Base-by-base conservation (phyloP, 2,797 vertebrate genomes). In the Girardinus metallicus region DNA sequence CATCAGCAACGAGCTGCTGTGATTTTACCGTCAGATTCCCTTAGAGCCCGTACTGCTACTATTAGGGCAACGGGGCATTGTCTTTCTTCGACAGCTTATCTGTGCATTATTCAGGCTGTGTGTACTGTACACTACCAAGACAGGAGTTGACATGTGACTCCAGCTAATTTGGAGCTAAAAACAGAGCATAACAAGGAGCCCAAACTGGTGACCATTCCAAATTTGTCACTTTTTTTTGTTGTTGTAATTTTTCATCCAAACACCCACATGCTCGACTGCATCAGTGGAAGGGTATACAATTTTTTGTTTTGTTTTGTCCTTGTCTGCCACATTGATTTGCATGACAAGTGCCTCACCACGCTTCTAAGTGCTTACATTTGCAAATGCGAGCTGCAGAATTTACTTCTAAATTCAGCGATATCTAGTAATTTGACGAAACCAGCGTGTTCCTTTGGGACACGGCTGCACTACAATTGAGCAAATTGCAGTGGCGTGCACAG, bases 11-110 rank as follows among this genome's bases (percentile, higher is more conserved):
- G 92, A 93, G 15, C 83, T 79, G 78, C 78, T 71, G 86, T 91
- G 85, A 94, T 91, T 92, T 89, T 83, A 80, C 86, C 87, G 90
- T 88, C 88, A 90, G 78, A 86, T 86, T 93, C 94, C 78, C 81
- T 87, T 85, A 87, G 71, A 84, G 91, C 86, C 86, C 86, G 82
- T 26, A 73, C 78, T 16, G 79, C 77, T 75, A 83, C 77, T 78
- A 89, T 87, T 77, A 85, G 49, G 83, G 88, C 21, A 70, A 72
- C 12, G 75, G 80, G 76, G 78, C 78, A 77, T 77, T 78, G 49
- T 80, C 83, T 72, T 51, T 51, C 79, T 70, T 64, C 0, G 72
- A 72, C 77, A 75, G 79, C 29, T 34, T 60, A 31, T 39, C 43
- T 66, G 77, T 46, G 80, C 81, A 85, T 57, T 44, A 76, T 44